Evolutionary conservation across 2,797 vertebrate genomes (phyloP).

Genomic region (Galago senegalensis): DNA sequence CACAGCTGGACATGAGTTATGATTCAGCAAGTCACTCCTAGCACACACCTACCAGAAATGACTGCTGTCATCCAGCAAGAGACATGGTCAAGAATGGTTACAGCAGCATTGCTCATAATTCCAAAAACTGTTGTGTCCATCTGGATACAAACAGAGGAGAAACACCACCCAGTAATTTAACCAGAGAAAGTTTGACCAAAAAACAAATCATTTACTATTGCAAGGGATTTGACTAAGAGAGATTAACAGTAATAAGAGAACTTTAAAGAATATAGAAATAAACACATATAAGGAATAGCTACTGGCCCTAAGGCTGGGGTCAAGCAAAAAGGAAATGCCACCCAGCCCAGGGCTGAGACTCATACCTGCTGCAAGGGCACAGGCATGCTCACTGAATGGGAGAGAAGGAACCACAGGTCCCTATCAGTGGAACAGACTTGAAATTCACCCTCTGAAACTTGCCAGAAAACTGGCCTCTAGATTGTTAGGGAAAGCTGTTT

Average conservation of each 20-base stretch:
- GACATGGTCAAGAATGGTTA: rapidly evolving
- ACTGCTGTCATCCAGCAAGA: background rate
- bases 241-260: background rate
- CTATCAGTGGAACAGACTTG: background rate
- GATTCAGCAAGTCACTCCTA: background rate
- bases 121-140: background rate
- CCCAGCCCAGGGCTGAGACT: background rate
- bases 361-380: background rate
- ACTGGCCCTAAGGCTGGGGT: background rate
- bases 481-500: background rate
- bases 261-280: background rate
- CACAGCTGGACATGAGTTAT: rapidly evolving
- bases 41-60: background rate
- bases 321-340: background rate
- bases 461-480: too few species aligned
- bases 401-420: background rate
- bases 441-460: background rate
- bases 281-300: background rate
- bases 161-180: background rate
- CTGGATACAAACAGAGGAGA: background rate
- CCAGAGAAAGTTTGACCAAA: background rate
- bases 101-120: background rate
- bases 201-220: background rate
- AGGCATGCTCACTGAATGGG: too few species aligned
- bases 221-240: background rate